A percentile compares a stretch with the other conserved stretches of the same genome.
Evolutionary conservation across 2,888 invertebrate species (phyloP).

Genomic region (Eristalis arbustorum): DNA sequence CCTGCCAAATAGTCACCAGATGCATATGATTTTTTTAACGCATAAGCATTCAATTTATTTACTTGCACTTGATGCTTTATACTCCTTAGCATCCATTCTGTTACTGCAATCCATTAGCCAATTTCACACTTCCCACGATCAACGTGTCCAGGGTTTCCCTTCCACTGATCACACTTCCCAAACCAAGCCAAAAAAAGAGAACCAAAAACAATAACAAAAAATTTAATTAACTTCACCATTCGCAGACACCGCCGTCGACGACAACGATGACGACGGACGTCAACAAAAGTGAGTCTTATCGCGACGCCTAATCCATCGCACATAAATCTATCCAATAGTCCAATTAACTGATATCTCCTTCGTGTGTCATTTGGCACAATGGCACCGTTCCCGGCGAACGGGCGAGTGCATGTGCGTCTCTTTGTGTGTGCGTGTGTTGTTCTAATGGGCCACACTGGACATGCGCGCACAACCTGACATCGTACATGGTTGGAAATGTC

Average conservation of each 20-base stretch:
- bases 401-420: neutral
- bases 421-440: neutral
- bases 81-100: too few relatives aligned
- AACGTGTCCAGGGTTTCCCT: neutral
- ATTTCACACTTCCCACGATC: too few relatives aligned
- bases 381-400: neutral
- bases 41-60: too few relatives aligned
- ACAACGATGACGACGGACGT: neutral
- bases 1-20: too few relatives aligned
- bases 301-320: slow-evolving; percentile 37
- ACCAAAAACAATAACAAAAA: neutral
- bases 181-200: neutral
- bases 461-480: neutral
- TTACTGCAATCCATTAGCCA: too few relatives aligned
- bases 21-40: too few relatives aligned
- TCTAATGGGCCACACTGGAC: neutral
- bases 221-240: neutral
- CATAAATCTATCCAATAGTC: slow-evolving; percentile 64
- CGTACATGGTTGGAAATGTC: neutral
- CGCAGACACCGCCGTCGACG: neutral
- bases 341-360: slow-evolving; percentile 59
- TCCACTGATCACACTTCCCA: neutral
- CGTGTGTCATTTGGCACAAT: slow-evolving; percentile 16
- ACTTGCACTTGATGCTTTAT: too few relatives aligned
- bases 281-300: slow-evolving; percentile 29